A percentile compares a stretch with the other conserved stretches of the same genome.
Conservation (phyloP, 2,797 vertebrate genomes). For the Stomatorhinus walkeri region DNA sequence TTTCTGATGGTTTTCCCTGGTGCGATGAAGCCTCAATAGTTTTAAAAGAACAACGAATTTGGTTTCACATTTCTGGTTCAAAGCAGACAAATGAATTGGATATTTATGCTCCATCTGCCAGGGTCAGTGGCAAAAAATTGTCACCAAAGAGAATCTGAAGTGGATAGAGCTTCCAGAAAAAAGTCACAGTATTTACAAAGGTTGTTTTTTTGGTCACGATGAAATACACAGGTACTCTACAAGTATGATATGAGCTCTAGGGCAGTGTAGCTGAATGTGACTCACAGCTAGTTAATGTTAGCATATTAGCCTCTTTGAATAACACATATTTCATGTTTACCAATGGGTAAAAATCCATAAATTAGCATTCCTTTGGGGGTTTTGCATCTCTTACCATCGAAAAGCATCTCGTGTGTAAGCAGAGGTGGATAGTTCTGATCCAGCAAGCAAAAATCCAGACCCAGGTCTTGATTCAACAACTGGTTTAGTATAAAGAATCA, state of each 20-base stretch:
- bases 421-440: not conserved
- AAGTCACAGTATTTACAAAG: not conserved
- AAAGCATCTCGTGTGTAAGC: not conserved
- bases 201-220: not conserved
- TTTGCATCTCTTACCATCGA: not conserved
- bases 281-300: not conserved
- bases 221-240: not conserved
- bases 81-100: not conserved
- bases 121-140: not conserved
- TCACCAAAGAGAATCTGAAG: not conserved
- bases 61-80: conserved; percentile 1
- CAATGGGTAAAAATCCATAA: not conserved
- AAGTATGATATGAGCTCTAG: not conserved
- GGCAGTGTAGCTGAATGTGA: not conserved
- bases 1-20: not conserved
- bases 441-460: not conserved
- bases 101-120: not conserved
- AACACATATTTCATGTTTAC: not conserved
- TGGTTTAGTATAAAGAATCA: not conserved
- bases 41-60: not conserved
- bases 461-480: not conserved
- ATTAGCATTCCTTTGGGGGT: not conserved
- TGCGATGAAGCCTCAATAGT: not conserved
- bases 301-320: not conserved
- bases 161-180: not conserved